Conservation (phyloP, 2,113 vertebrate genomes). For the Gymnocephalus cernua region DNA sequence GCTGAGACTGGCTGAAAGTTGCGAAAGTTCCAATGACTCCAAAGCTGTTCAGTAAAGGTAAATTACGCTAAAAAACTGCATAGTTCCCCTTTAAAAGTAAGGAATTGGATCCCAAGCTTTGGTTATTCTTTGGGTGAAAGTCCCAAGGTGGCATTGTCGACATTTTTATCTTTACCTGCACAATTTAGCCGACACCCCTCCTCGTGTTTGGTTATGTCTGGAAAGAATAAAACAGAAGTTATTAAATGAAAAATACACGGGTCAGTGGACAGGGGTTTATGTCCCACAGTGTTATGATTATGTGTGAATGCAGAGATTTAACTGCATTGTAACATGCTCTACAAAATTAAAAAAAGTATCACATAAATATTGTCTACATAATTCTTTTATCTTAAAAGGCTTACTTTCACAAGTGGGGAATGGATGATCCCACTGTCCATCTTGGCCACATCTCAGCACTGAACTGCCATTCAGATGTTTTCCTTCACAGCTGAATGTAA, state of each 20-base stretch:
- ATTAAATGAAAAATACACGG: neutral
- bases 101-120: too few species aligned
- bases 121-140: too few species aligned
- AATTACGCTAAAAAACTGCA: too few species aligned
- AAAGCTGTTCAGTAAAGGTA: too few species aligned
- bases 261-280: neutral
- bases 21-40: too few species aligned
- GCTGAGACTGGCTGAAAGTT: too few species aligned
- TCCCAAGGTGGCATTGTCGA: too few species aligned
- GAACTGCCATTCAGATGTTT: conserved; percentile 72
- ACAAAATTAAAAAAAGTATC: neutral
- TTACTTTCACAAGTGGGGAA: conserved; percentile 88
- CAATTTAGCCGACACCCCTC: too few species aligned
- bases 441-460: conserved; percentile 81
- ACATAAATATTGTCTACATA: neutral
- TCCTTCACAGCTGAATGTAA: conserved; percentile 84
- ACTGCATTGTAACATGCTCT: neutral
- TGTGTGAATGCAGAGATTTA: neutral
- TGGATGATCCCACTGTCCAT: conserved; percentile 84
- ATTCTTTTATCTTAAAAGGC: neutral
- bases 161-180: too few species aligned
- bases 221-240: neutral
- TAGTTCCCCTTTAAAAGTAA: too few species aligned
- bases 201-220: conserved; percentile 19
- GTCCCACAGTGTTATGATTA: neutral